Percentiles rank a stretch among this genome's conserved stretches.
These are phyloP conservation scores for Psephotus haematonotus DNA, from an alignment of 2,113 vertebrate genomes.

Conservation along the genomic window DNA sequence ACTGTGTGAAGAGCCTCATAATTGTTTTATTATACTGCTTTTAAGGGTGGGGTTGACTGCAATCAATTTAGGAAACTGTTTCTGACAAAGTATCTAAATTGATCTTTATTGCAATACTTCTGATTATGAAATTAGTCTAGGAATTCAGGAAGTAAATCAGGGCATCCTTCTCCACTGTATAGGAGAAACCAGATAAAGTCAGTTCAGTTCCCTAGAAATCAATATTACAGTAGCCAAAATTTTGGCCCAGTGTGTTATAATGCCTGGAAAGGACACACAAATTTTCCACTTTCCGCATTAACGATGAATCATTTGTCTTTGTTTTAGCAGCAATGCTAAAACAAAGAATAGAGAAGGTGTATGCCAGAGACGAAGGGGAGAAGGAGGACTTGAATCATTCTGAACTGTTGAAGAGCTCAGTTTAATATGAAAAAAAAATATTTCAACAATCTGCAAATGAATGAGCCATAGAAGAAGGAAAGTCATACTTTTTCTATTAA, in stretches of 20 bases:
- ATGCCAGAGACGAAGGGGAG: neutral
- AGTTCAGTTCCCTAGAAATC: constrained; percentile 17
- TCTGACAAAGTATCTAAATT: neutral
- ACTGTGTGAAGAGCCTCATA: neutral
- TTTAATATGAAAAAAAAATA: constrained; percentile 26
- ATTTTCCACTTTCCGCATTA: constrained; percentile 36
- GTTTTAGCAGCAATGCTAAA: constrained; percentile 47
- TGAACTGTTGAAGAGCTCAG: constrained; percentile 1
- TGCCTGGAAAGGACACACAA: constrained; percentile 48
- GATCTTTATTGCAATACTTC: neutral
- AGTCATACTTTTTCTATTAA: constrained; percentile 53
- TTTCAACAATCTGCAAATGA: constrained; percentile 33
- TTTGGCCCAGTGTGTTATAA: neutral
- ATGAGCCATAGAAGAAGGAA: neutral
- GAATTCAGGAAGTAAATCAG: constrained; percentile 29
- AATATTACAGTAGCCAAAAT: neutral
- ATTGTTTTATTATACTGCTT: neutral
- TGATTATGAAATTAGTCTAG: constrained; percentile 22
- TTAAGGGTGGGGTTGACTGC: neutral
- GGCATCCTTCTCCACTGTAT: neutral
- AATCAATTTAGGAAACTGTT: neutral
- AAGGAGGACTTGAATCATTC: neutral
- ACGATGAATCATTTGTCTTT: constrained; percentile 60
- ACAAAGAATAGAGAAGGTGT: constrained; percentile 48
- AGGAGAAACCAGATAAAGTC: constrained; percentile 29